A percentile compares a stretch with the other conserved stretches of the same genome.
Evolutionary conservation across 2,888 invertebrate genomes (phyloP).

Genomic region (Oxyteleia sp.): DNA sequence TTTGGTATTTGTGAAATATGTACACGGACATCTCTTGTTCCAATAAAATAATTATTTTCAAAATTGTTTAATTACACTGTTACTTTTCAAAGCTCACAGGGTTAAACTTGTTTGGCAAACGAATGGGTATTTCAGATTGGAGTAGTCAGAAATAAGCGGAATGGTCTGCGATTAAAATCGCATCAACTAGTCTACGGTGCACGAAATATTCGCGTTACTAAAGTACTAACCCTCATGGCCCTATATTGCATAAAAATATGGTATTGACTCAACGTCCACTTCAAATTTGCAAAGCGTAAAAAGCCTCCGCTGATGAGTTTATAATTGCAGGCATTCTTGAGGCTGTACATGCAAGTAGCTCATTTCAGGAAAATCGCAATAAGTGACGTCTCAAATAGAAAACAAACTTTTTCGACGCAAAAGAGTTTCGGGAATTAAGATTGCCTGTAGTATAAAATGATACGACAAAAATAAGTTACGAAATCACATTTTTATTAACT

Average conservation of each 20-base stretch:
- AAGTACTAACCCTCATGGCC: conserved; percentile 22
- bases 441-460: neutral
- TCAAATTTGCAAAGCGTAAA: conserved; percentile 65
- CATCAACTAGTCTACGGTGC: conserved; percentile 68
- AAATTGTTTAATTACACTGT: neutral
- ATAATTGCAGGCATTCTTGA: conserved; percentile 74
- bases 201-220: conserved; percentile 74
- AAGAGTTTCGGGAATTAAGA: conserved; percentile 3
- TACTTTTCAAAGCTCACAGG: too few relatives aligned
- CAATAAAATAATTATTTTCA: neutral
- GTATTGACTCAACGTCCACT: conserved; percentile 42
- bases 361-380: conserved; percentile 47
- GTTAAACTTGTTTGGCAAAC: conserved; percentile 31
- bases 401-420: neutral
- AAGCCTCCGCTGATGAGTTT: conserved; percentile 71
- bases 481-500: conserved; percentile 31
- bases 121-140: conserved; percentile 23
- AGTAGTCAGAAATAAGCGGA: conserved; percentile 30
- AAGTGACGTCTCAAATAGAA: conserved; percentile 2
- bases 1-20: too few relatives aligned
- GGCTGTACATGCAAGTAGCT: conserved; percentile 62
- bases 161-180: conserved; percentile 74
- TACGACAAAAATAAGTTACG: conserved; percentile 16
- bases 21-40: neutral
- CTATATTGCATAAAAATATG: conserved; percentile 51